Evolutionary conservation across 2,113 vertebrate genomes (phyloP).

Genomic region (Rhinolophus ferrumequinum): DNA sequence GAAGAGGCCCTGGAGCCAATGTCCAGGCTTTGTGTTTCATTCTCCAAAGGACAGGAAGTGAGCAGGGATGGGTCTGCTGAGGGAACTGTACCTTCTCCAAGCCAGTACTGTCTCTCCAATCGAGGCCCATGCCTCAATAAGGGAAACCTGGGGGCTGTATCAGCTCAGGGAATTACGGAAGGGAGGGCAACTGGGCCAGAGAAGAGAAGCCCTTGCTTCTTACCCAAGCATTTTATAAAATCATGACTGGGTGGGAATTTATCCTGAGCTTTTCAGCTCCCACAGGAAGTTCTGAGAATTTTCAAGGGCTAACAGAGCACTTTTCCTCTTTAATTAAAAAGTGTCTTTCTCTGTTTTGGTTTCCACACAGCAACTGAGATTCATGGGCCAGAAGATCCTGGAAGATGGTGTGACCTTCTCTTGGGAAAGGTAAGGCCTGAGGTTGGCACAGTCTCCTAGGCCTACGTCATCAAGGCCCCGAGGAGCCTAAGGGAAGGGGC

Average conservation of each 20-base stretch:
- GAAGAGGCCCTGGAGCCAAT: conserved; percentile 53
- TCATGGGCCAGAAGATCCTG: not conserved
- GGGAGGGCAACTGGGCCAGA: not conserved
- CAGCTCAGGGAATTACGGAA: not conserved
- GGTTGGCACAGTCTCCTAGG: not conserved
- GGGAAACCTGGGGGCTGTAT: not conserved
- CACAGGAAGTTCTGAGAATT: not conserved
- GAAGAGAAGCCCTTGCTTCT: not conserved
- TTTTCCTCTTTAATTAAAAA: not conserved
- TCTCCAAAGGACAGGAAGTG: conserved; percentile 68
- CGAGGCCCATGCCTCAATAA: not conserved
- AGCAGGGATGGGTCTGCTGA: not conserved
- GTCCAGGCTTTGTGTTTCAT: conserved; percentile 62
- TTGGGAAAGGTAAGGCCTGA: conserved; percentile 60
- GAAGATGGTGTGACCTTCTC: conserved; percentile 37
- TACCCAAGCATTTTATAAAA: not conserved
- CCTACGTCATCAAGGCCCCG: accelerated
- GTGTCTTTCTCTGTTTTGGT: conserved; percentile 28
- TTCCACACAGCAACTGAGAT: conserved; percentile 67
- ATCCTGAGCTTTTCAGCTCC: not conserved
- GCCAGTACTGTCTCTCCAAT: not conserved
- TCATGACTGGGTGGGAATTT: not conserved
- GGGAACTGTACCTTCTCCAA: not conserved
- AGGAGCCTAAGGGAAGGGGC: not conserved
- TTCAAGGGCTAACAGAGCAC: not conserved